phyloP scores from a whole-genome alignment of 1,140 invertebrate species.

The Drosophila grimshawi region DNA sequence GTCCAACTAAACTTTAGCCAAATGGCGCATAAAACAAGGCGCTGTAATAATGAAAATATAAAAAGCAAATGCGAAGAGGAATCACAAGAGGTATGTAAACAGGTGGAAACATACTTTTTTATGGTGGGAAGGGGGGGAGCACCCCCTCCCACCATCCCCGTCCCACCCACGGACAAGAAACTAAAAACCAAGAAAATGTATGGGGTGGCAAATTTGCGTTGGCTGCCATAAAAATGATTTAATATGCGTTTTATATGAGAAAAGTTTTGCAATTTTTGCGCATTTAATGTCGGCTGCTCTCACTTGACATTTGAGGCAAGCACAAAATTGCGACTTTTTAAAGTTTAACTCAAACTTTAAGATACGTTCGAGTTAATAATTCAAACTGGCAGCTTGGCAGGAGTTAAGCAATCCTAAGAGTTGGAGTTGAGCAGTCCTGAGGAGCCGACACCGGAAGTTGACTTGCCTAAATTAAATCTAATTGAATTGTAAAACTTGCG shows the following conservation, averaged over 20 bases:
- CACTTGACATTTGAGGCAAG: slow-evolving; percentile 28
- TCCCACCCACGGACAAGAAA: slow-evolving; percentile 9
- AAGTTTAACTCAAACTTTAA: slow-evolving; percentile 11
- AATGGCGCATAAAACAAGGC: slow-evolving; percentile 41
- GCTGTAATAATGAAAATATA: slow-evolving; percentile 42
- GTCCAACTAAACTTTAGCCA: slow-evolving; percentile 4
- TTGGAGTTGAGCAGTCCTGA: not conserved
- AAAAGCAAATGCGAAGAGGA: slow-evolving; percentile 26
- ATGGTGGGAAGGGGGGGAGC: not conserved
- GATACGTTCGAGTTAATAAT: slow-evolving; percentile 34
- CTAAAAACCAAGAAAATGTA: slow-evolving; percentile 32
- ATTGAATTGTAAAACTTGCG: slow-evolving; percentile 49
- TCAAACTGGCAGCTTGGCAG: not conserved
- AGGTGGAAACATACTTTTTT: slow-evolving; percentile 45
- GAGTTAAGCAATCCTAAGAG: slow-evolving; percentile 15
- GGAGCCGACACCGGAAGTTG: slow-evolving; percentile 15
- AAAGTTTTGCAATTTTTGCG: slow-evolving; percentile 56
- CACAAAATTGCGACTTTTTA: slow-evolving; percentile 1
- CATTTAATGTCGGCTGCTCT: slow-evolving; percentile 29
- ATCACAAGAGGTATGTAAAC: slow-evolving; percentile 38
- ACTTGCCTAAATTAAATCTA: slow-evolving; percentile 41
- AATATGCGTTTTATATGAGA: slow-evolving; percentile 58
- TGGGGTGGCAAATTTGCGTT: slow-evolving; percentile 34
- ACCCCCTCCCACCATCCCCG: not conserved
- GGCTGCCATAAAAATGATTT: slow-evolving; percentile 55